Evolutionary conservation across 2,113 vertebrate genomes (phyloP).

Genomic region (Ornithorhynchus anatinus): DNA sequence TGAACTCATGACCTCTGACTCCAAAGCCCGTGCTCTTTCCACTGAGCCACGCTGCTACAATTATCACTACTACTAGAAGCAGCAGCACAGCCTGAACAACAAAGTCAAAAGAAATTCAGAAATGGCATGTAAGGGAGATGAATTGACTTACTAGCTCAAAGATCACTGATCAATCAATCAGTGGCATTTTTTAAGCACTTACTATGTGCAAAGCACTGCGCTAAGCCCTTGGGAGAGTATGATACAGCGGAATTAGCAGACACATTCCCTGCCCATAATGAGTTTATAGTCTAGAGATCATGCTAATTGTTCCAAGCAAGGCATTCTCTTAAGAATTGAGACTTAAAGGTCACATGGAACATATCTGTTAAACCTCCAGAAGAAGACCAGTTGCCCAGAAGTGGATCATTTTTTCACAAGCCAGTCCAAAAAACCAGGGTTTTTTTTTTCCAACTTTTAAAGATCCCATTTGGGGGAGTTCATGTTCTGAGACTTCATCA

Average conservation of each 20-base stretch:
- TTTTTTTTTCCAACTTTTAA: constrained; percentile 24
- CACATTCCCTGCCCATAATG: no score
- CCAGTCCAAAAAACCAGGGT: neutral
- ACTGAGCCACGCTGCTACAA: no score
- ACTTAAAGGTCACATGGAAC: constrained; percentile 47
- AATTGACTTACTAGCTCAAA: constrained; percentile 52
- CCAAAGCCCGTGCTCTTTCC: no score
- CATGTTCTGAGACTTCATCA: neutral
- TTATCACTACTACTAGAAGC: no score
- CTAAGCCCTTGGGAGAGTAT: no score
- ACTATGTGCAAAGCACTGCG: no score
- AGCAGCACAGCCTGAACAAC: neutral
- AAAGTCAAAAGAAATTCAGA: constrained; percentile 27
- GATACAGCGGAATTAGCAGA: no score
- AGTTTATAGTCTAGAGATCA: no score
- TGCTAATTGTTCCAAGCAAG: constrained; percentile 31
- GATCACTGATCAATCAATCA: constrained; percentile 53
- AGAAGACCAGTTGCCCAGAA: neutral
- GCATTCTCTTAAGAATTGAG: neutral
- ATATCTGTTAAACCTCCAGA: neutral
- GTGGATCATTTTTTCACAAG: neutral
- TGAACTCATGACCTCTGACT: no score
- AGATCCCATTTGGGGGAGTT: neutral
- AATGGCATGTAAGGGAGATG: constrained; percentile 43
- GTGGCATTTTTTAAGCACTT: no score